Evolutionary conservation across 2,113 vertebrate genomes (phyloP).

Genomic region (Ailurus styani): DNA sequence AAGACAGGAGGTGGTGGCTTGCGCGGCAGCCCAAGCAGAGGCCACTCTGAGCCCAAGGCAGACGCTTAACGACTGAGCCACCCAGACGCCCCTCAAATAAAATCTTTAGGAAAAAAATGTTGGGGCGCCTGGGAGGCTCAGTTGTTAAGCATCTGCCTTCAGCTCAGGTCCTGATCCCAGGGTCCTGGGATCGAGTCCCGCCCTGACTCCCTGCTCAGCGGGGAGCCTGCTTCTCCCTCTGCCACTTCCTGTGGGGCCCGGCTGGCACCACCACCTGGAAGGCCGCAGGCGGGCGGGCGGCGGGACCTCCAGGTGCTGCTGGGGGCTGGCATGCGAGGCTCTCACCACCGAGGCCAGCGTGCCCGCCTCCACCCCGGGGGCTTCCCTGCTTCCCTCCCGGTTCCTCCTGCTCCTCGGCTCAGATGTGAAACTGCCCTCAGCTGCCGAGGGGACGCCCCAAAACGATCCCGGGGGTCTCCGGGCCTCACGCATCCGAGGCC

Average conservation of each 20-base stretch:
- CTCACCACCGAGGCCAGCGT: not conserved
- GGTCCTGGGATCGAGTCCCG: no score
- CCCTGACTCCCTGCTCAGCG: no score
- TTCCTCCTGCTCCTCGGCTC: rapidly evolving
- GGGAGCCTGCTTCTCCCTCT: no score
- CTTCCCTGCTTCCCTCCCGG: rapidly evolving
- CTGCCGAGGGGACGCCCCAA: rapidly evolving
- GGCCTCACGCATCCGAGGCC: not conserved
- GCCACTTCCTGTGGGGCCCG: no score
- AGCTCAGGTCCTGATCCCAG: no score
- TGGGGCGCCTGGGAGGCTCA: no score
- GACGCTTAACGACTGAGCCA: no score
- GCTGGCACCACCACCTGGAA: rapidly evolving
- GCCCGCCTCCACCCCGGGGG: not conserved
- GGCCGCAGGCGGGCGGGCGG: rapidly evolving
- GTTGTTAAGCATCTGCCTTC: no score
- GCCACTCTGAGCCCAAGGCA: no score
- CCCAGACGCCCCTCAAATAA: no score
- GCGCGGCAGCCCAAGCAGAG: not conserved
- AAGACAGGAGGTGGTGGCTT: rapidly evolving
- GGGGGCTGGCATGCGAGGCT: rapidly evolving
- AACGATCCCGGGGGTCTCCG: rapidly evolving
- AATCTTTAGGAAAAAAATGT: no score
- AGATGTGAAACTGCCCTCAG: rapidly evolving
- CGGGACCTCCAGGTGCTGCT: not conserved